These are phyloP conservation scores for Luperina testacea DNA, from an alignment of 2,888 invertebrate genomes.

Conservation along the genomic window DNA sequence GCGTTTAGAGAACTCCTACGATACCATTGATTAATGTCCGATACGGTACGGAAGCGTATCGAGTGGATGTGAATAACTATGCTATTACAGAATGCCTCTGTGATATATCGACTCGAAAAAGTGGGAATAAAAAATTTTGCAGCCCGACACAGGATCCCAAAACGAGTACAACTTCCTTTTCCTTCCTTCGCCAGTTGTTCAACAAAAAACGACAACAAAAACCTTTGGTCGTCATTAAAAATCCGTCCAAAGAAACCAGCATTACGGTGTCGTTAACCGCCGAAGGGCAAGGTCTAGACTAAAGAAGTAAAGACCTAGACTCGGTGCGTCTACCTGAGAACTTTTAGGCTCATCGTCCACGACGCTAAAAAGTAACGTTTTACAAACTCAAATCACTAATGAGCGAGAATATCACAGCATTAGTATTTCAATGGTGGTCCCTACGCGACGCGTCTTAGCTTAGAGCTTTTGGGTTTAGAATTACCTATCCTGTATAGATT, in stretches of 20 bases:
- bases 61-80: background rate
- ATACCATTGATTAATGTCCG: background rate
- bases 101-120: background rate
- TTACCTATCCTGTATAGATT: background rate
- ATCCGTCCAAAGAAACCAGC: constrained; percentile 25
- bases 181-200: background rate
- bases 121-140: background rate
- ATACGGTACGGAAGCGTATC: background rate
- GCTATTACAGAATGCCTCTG: background rate
- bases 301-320: constrained; percentile 57
- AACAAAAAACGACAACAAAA: constrained; percentile 18
- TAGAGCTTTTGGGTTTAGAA: background rate
- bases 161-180: constrained; percentile 13
- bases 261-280: constrained; percentile 53
- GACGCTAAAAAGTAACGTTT: background rate
- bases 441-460: background rate
- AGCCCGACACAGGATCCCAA: background rate
- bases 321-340: constrained; percentile 38
- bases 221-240: constrained; percentile 31
- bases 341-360: background rate
- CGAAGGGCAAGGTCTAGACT: constrained; percentile 69
- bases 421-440: background rate
- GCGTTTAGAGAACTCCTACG: background rate
- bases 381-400: background rate
- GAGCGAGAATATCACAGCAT: background rate